Base-by-base conservation (phyloP, 1,140 invertebrate genomes). In the Potamilus streckersoni region DNA sequence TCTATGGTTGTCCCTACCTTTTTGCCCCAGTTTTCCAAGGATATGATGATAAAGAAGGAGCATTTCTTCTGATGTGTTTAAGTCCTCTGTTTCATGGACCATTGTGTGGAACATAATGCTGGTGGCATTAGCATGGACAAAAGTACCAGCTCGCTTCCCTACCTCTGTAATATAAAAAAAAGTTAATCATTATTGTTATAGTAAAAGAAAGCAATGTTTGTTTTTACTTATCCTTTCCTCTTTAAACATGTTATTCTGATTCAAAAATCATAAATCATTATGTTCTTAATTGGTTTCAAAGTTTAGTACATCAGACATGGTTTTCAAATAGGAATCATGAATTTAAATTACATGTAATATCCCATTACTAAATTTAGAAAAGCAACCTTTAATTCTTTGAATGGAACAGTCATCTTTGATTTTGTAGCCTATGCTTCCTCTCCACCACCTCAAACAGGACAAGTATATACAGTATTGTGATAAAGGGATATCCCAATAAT, bases 111-210 rank as follows among this genome's bases (percentile, higher is more conserved):
- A 81, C 56, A 89, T 66, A 31, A 86, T 79, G 49, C 84, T 83
- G 1, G 83, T 84, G 16, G 84, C 74, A n/a, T 86, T 87, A 76
- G 85, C 82, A 68, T 76, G 83, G 13, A 89, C 86, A 62, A 89
- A 74, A 16, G 81, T 56, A 62, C 76, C 76, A 2, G 82, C 80
- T 65, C 85, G 74, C 69, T 87, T 89, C 0, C 84, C 84, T 17
- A 80, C 76, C 23, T 85, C 88, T 89, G 79, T 5, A 82, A 75
- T 27, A 62, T 69, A 27, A 20, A 23, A 66, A n/a, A 19, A 31
- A 66, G 13, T 27, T 17, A 15, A 65, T 19, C 38, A 55, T 17
- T 71, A 16, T 20, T 20, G 69, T 27, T 16, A 38, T 16, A 12
- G 3, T 58, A 14, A 38, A 16, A 20, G 8, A 58, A 31, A 31